Percentiles rank a stretch among this genome's conserved stretches.
phyloP scores from a whole-genome alignment of 2,113 vertebrate species.

The Ascaphus truei region DNA sequence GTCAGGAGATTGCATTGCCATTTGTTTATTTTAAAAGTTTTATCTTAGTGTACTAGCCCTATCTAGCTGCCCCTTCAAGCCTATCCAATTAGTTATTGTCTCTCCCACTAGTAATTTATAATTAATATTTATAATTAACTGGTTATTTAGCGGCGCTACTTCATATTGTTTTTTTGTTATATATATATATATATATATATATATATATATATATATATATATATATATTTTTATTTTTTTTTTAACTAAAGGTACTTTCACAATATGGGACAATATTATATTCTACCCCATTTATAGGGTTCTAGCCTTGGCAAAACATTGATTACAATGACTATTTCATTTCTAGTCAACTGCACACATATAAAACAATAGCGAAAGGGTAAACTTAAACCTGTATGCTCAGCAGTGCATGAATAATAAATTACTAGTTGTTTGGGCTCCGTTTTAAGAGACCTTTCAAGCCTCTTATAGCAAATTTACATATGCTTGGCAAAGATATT shows the following conservation, averaged over 20 bases:
- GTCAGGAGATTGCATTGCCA: too few species aligned
- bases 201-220: not conserved
- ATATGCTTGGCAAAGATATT: slow-evolving; percentile 45
- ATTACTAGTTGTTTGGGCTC: slow-evolving; percentile 41
- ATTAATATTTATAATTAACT: too few species aligned
- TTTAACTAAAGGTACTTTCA: slow-evolving; percentile 11
- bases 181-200: slow-evolving; percentile 10
- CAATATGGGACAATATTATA: slow-evolving; percentile 27
- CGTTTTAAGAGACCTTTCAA: slow-evolving; percentile 53
- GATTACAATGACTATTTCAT: slow-evolving; percentile 47
- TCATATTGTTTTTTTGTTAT: too few species aligned
- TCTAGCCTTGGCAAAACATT: slow-evolving; percentile 40
- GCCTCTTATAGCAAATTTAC: slow-evolving; percentile 44
- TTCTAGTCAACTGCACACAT: slow-evolving; percentile 48
- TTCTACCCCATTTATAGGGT: slow-evolving; percentile 26
- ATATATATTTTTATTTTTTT: not conserved
- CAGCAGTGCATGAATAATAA: slow-evolving; percentile 48
- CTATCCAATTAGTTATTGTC: too few species aligned
- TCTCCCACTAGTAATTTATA: too few species aligned
- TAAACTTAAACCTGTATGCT: slow-evolving; percentile 46
- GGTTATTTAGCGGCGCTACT: too few species aligned
- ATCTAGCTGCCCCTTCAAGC: too few species aligned
- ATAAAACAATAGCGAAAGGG: slow-evolving; percentile 50
- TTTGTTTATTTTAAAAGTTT: too few species aligned
- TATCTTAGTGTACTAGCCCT: too few species aligned